Conservation (phyloP, 2,888 invertebrate species). For the Deladenus siricidicola region DNA sequence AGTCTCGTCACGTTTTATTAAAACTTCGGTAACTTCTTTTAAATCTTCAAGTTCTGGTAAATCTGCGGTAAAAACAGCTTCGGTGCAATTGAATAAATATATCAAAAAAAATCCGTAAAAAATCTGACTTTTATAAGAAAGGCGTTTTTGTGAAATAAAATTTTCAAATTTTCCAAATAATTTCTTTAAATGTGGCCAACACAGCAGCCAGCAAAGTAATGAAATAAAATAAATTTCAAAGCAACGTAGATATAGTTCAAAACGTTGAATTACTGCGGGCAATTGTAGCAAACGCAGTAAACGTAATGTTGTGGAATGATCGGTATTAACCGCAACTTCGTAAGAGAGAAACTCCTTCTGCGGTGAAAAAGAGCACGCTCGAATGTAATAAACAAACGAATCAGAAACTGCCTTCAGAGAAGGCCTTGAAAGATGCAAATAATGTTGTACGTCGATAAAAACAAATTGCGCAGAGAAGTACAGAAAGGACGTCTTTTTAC, state of each 20-base stretch:
- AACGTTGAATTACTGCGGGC: conserved; percentile 24
- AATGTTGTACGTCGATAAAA: too few species aligned
- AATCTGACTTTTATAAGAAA: not conserved
- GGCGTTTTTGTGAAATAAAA: not conserved
- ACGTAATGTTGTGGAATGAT: not conserved
- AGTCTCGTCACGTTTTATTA: not conserved
- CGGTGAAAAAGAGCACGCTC: too few species aligned
- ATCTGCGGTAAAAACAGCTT: too few species aligned
- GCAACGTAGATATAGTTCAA: not conserved
- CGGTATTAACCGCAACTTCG: not conserved
- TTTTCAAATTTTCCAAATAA: not conserved
- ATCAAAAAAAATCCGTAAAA: not conserved
- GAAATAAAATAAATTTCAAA: not conserved
- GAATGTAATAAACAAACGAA: too few species aligned
- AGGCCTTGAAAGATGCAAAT: too few species aligned
- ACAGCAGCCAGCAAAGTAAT: too few species aligned
- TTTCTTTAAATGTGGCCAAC: not conserved
- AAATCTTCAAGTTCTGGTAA: too few species aligned
- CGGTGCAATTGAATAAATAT: conserved; percentile 1
- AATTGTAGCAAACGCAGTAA: conserved; percentile 3
- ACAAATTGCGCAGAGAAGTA: too few species aligned
- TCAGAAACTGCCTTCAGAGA: too few species aligned
- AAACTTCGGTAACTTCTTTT: conserved; percentile 1
- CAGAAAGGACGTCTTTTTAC: too few species aligned
- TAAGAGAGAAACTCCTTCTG: too few species aligned